Evolutionary conservation across 2,113 vertebrate genomes (phyloP).

Genomic region (Myotis davidii): DNA sequence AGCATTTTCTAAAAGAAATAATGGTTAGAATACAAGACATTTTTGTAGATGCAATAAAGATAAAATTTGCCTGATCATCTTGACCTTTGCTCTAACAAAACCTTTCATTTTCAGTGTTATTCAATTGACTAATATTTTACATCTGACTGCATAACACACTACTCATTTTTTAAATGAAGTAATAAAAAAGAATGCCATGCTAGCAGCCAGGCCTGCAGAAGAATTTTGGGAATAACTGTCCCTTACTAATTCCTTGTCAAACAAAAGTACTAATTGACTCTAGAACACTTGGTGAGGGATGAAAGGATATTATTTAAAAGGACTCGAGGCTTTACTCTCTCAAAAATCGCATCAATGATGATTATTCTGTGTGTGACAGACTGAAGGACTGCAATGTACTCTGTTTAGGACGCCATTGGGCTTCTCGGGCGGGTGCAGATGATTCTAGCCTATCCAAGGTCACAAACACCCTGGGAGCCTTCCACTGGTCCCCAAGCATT

Average conservation of each 20-base stretch:
- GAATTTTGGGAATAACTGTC: not conserved
- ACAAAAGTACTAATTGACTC: conserved; percentile 55
- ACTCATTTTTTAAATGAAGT: conserved; percentile 45
- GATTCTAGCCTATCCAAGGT: conserved; percentile 39
- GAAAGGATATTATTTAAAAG: conserved; percentile 66
- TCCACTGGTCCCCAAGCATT: not conserved
- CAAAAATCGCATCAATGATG: conserved; percentile 29
- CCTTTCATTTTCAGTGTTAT: not conserved
- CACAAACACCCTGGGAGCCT: not conserved
- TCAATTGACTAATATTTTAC: conserved; percentile 16
- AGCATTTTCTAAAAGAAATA: conserved; percentile 12
- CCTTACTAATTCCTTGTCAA: conserved; percentile 51
- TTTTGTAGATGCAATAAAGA: not conserved
- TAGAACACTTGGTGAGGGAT: conserved; percentile 46
- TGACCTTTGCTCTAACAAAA: conserved; percentile 45
- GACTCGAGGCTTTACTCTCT: conserved; percentile 36
- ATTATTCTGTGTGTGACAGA: conserved; percentile 14
- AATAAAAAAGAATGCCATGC: not conserved
- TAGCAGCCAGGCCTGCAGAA: not conserved
- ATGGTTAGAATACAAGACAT: conserved; percentile 16
- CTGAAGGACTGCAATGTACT: conserved; percentile 36
- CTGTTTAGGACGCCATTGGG: conserved; percentile 23
- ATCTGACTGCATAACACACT: not conserved
- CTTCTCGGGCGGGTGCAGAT: conserved; percentile 2
- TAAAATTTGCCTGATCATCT: conserved; percentile 12